Evolutionary conservation across 2,888 invertebrate species (phyloP), one percentile per base, ranked within the genome.

Genomic region (Gymnosoma rotundatum): DNA sequence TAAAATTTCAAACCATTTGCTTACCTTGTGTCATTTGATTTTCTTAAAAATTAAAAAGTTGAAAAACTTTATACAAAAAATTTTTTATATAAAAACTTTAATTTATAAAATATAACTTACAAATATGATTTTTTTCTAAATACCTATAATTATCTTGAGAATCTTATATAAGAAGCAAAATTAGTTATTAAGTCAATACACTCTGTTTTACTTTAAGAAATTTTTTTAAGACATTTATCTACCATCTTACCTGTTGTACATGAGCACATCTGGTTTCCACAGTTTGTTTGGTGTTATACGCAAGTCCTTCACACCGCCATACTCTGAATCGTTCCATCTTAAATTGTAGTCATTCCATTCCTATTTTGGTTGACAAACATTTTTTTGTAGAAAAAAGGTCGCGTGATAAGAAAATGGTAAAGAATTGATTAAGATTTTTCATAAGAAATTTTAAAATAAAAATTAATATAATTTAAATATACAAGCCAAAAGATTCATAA

Each of bases 331-430:
- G 93, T 99, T 98, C 99, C 99, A 99, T 90, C 96, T 94, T 89
- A 99, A 94, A 93, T 98, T 99, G 94, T 98, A 97, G 93, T 99
- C 99, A 91, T 96, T 97, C 99, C 99, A 99, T 94, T 98, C 98
- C 98, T 98, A 94, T 25, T 82, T 60, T 1, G 5, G 16, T 32
- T 25, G 25, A 1, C 25, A 25, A n/a, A 64, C 48, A 10, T 1
- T 14, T 14, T 14, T n/a, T 16, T 14, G 1, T 48, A n/a, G 45
- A 6, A 1, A 1, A 48, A n/a, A n/a, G 12, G 9, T 45, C 12
- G 36, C 21, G 1, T 9, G 36, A 25, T 48, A 16, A 9, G 10
- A 72, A 58, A n/a, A 64, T 14, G 12, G 12, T 38, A 85, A 84
- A 87, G 86, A 85, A 86, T 87, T 86, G 78, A 80, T 88, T 87